Conservation (phyloP, 2,113 vertebrate genomes). For the Gallinago paraguaiae region DNA sequence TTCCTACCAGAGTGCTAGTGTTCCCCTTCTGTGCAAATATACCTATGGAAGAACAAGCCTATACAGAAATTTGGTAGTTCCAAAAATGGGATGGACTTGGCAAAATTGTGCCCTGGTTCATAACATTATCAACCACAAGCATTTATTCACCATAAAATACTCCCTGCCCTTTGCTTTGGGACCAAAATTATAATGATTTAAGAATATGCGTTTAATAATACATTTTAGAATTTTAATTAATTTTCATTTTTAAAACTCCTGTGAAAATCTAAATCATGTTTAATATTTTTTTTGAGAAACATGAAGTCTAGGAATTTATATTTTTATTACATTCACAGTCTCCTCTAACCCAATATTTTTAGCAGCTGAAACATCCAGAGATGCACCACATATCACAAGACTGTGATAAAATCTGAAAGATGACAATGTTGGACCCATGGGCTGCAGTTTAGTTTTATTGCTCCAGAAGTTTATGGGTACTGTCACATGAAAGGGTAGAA, state of each 20-base stretch:
- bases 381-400: background rate
- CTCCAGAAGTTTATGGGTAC: background rate
- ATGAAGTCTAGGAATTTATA: background rate
- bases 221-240: background rate
- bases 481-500: background rate
- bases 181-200: background rate
- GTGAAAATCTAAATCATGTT: background rate
- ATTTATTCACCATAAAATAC: background rate
- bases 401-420: background rate
- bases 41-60: background rate
- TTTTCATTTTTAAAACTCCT: background rate
- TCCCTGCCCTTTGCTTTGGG: background rate
- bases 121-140: background rate
- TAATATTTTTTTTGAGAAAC: background rate
- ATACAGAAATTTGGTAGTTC: background rate
- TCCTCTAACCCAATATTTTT: background rate
- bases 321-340: background rate
- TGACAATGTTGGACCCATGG: background rate
- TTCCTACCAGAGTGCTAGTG: background rate
- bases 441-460: background rate
- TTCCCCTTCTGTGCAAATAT: background rate
- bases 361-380: background rate
- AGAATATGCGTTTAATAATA: background rate
- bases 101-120: background rate
- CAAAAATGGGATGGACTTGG: background rate